Base-by-base conservation (phyloP, 2,888 invertebrate species). In the Uloborus plumipes region DNA sequence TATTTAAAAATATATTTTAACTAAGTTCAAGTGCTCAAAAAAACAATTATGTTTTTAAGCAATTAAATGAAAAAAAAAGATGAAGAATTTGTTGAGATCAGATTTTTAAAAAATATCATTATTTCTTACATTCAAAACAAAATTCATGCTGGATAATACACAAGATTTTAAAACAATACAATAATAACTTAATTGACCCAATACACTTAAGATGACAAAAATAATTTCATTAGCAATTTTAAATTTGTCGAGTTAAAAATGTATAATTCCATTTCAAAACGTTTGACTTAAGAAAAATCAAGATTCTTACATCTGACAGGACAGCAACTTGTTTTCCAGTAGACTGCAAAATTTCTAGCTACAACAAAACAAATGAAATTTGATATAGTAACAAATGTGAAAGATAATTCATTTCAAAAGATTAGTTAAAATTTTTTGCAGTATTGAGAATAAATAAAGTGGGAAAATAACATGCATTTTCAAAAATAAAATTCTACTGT, bases 321-420 rank as follows among this genome's bases (percentile, higher is more conserved):
- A 64, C 69, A n/a, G 80, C 80, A 26, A 81, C 15, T 39, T 58
- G 62, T 31, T 74, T 81, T 39, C 74, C 69, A 64, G 26, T 69
- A 16, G 74, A 50, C 31, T 81, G 80, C 58, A 81, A 65, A 18
- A 81, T 75, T 64, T 81, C 80, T 7, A 81, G 51, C 80, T 81
- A n/a, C 14, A 61, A 61, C 50, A 15, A 65, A 39, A 9, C 9
- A 39, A 39, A 39, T 39, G 9, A 39, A 39, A 39, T 39, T 39
- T 39, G 11, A 11, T 39, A 39, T 39, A 7, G 39, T 39, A 7
- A 11, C 39, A 7, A 39, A 26, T 26, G 26, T 26, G 2, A 26
- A 26, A 4, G 4, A 26, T 26, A 26, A 26, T 26, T 3, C 2
- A 26, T 26, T 26, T 26, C 26, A 26, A 26, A 26, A 26, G n/a